Evolutionary conservation across 2,797 vertebrate genomes (phyloP).

Genomic region (Adrianichthys oophorus): DNA sequence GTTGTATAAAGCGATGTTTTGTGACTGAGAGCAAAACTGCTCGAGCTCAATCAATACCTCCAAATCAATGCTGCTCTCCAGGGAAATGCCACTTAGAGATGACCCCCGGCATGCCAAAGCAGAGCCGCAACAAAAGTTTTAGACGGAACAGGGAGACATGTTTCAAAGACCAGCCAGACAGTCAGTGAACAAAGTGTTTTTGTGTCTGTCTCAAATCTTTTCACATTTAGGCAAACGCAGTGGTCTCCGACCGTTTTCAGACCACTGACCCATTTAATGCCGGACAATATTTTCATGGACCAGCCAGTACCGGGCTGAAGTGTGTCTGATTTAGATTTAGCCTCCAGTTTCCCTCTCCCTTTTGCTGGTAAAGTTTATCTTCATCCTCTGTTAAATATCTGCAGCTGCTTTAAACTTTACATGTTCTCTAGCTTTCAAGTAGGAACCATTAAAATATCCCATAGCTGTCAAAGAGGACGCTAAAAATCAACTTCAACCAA

Average conservation of each 20-base stretch:
- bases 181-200: constrained; percentile 23
- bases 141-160: constrained; percentile 15
- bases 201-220: constrained; percentile 40
- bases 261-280: too few species aligned
- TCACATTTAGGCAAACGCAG: constrained; percentile 18
- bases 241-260: neutral
- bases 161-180: constrained; percentile 4
- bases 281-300: too few species aligned
- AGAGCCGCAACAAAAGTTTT: constrained; percentile 46
- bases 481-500: too few species aligned
- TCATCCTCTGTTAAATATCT: too few species aligned
- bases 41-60: constrained; percentile 72
- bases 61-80: constrained; percentile 66
- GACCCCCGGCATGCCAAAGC: constrained; percentile 49
- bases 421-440: too few species aligned
- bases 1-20: constrained; percentile 76
- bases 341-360: too few species aligned
- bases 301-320: too few species aligned
- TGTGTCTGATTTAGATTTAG: too few species aligned
- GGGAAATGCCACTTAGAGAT: constrained; percentile 58
- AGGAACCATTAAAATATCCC: too few species aligned
- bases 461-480: too few species aligned
- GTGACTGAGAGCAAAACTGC: constrained; percentile 70
- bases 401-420: too few species aligned
- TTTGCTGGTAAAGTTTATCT: too few species aligned